Conservation (phyloP, 2,113 vertebrate species). For the Scolopax mira region DNA sequence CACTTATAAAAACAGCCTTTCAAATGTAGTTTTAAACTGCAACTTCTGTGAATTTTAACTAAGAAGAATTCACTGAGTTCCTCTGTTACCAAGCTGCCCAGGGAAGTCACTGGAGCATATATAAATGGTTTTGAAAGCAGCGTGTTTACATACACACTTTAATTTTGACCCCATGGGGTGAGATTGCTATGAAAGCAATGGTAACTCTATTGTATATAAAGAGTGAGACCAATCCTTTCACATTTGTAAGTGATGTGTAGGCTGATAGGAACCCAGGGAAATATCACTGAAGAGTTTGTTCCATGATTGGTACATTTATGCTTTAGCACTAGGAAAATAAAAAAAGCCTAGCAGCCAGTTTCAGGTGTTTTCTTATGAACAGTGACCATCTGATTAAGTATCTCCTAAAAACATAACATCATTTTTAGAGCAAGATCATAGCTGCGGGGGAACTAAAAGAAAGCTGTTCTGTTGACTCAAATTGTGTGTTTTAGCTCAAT, state of each 20-base stretch:
- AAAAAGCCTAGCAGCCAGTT: not conserved
- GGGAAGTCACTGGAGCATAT: not conserved
- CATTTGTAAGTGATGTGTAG: not conserved
- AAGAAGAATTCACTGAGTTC: not conserved
- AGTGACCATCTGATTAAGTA: not conserved
- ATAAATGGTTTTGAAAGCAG: not conserved
- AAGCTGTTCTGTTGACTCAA: not conserved
- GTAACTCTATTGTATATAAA: not conserved
- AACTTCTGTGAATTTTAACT: not conserved
- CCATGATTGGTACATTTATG: not conserved
- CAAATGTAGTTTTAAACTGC: not conserved
- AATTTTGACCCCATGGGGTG: not conserved
- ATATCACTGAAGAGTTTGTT: not conserved
- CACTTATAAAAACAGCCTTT: not conserved
- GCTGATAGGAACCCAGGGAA: not conserved
- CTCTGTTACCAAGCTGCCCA: not conserved
- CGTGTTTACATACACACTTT: not conserved
- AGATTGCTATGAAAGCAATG: not conserved
- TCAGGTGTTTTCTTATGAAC: not conserved
- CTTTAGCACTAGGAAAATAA: not conserved
- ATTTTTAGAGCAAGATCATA: not conserved
- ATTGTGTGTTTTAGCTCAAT: not conserved
- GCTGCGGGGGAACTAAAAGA: not conserved
- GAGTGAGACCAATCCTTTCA: rapidly evolving
- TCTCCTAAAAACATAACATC: not conserved